Base-by-base conservation (phyloP, 1,140 invertebrate genomes). In the Drosophila cardini region DNA sequence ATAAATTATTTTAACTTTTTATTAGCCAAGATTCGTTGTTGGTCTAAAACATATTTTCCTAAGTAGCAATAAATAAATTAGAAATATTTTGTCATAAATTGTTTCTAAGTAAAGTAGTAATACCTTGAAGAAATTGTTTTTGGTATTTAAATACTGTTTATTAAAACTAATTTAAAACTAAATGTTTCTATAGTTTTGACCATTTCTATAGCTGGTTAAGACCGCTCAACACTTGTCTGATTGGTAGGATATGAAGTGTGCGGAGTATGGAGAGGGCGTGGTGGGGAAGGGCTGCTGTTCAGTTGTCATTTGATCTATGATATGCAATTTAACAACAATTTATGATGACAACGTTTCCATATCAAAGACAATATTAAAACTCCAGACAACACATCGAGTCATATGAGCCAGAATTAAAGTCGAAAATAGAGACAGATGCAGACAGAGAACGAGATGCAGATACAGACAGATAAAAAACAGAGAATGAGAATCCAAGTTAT, bases 261-360 rank as follows among this genome's bases (percentile, higher is more conserved):
- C 21, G 4, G 21, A 26, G 21, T 26, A 26, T 26, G 21, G 2
- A 5, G 2, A 26, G 21, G 5, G 21, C 4, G 21, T 26, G 21
- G 2, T 13, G 8, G 32, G 34, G 61, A 15, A 40, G 43, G 18
- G 32, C 15, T 56, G 55, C 36, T 30, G 53, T 8, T 38, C 60
- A 40, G 57, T 55, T 72, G 78, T 61, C 74, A 70, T 77, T 74
- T 80, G 79, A 81, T 78, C 74, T 74, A 78, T 78, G 80, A 82
- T 82, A 81, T 81, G 78, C 78, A 81, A 81, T 78, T 82, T 82
- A 82, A 74, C 69, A 77, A 81, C 74, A 82, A 82, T 82, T 82
- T 82, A 82, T 81, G 78, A 82, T 81, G 56, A 69, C 58, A 72
- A 64, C 52, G 63, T 72, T 57, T 62, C 69, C 63, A 57, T 45